These are phyloP conservation scores for Arothron firmamentum DNA, from an alignment of 2,113 vertebrate species.

Conservation along the genomic window DNA sequence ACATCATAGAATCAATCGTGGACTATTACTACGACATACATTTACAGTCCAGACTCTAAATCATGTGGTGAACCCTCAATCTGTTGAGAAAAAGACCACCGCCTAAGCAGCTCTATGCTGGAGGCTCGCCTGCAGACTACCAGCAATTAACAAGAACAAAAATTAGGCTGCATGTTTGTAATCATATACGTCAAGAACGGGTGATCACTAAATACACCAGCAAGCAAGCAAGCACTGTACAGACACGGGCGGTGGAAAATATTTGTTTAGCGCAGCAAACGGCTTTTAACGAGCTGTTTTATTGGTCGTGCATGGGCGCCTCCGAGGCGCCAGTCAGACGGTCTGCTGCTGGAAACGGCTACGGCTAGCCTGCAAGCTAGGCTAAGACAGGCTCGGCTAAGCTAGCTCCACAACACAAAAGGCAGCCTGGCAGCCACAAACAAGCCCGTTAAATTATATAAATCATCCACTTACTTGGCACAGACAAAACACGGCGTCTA, in stretches of 20 bases:
- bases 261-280: constrained; percentile 14
- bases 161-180: neutral
- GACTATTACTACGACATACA: neutral
- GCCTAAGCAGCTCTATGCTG: neutral
- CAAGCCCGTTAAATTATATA: neutral
- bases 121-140: constrained; percentile 1
- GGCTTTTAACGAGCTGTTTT: constrained; percentile 36
- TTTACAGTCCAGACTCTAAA: neutral
- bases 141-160: neutral
- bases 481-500: constrained; percentile 33
- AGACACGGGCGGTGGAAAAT: neutral
- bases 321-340: constrained; percentile 52
- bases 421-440: constrained; percentile 1
- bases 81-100: neutral
- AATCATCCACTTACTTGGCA: constrained; percentile 51
- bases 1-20: neutral
- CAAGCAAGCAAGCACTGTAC: neutral
- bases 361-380: constrained; percentile 44
- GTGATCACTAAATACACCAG: constrained; percentile 13
- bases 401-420: constrained; percentile 45
- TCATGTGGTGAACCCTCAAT: neutral
- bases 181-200: neutral
- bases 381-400: constrained; percentile 33
- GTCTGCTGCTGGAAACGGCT: constrained; percentile 29
- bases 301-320: constrained; percentile 41